Conservation (phyloP, 1,140 invertebrate genomes). For the Atta colombica region DNA sequence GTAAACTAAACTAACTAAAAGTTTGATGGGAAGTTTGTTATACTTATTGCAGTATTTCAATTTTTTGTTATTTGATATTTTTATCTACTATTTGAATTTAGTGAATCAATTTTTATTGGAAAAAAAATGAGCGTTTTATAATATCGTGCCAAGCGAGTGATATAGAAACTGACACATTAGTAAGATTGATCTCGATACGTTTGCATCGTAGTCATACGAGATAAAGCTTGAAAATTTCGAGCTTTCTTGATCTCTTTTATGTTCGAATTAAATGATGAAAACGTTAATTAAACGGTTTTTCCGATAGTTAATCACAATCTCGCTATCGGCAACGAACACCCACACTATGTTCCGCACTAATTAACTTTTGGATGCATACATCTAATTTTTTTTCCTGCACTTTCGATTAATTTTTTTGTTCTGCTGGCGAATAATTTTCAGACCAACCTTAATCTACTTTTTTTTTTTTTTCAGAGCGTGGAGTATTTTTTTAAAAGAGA, state of each 20-base stretch:
- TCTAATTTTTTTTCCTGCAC: conserved; percentile 19
- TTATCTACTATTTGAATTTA: neutral
- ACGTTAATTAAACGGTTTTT: conserved; percentile 32
- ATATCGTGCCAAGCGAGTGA: neutral
- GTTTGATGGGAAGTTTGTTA: neutral
- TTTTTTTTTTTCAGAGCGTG: neutral
- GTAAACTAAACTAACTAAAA: neutral
- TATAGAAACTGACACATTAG: conserved; percentile 9
- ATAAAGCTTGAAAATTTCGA: conserved; percentile 22
- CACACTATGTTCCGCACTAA: neutral
- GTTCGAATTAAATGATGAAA: conserved; percentile 25
- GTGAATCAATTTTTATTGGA: neutral
- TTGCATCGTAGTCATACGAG: neutral
- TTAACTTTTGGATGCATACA: conserved; percentile 21
- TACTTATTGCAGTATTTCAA: neutral
- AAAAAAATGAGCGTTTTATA: conserved; percentile 11
- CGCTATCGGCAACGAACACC: neutral
- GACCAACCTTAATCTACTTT: neutral
- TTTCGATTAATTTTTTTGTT: conserved; percentile 19
- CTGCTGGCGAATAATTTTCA: neutral
- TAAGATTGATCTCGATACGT: conserved; percentile 10
- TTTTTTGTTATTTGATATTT: neutral
- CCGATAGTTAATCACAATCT: conserved; percentile 6
- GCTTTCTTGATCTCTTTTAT: conserved; percentile 18
- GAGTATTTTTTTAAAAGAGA: neutral